Conservation (phyloP, 2,797 vertebrate genomes). For the Myiotriccus ornatus region DNA sequence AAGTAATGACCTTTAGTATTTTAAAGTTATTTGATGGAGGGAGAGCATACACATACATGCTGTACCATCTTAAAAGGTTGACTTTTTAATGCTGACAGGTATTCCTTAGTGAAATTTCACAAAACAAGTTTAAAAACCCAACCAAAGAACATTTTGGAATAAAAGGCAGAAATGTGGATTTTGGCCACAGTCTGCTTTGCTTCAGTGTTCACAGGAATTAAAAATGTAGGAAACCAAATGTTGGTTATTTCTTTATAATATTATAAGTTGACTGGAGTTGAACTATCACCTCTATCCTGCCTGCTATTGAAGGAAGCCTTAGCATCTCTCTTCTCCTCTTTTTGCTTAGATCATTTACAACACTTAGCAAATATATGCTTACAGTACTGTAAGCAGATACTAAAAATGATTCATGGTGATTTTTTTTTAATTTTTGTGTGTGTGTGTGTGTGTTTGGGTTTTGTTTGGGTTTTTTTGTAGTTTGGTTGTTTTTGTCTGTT, state of each 20-base stretch:
- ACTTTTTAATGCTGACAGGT: slow-evolving; percentile 28
- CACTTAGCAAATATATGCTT: neutral
- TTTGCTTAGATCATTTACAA: neutral
- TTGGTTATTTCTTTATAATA: neutral
- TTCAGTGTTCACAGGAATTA: neutral
- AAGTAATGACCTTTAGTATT: slow-evolving; percentile 44
- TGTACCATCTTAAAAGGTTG: neutral
- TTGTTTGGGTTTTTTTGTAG: neutral
- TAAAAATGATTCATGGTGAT: neutral
- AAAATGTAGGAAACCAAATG: neutral
- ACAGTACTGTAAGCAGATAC: neutral
- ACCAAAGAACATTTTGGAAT: neutral
- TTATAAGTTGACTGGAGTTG: neutral
- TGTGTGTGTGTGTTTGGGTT: neutral
- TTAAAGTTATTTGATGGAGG: neutral
- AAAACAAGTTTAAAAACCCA: neutral
- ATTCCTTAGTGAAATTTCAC: neutral
- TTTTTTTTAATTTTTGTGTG: no score
- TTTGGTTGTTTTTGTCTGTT: rapidly evolving
- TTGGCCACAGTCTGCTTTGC: neutral
- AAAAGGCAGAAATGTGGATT: neutral
- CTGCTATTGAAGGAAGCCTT: neutral
- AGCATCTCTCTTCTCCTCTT: neutral
- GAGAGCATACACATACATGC: neutral
- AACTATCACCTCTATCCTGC: neutral